Evolutionary conservation across 2,888 invertebrate species (phyloP).

Genomic region (Ethmia dodecea): DNA sequence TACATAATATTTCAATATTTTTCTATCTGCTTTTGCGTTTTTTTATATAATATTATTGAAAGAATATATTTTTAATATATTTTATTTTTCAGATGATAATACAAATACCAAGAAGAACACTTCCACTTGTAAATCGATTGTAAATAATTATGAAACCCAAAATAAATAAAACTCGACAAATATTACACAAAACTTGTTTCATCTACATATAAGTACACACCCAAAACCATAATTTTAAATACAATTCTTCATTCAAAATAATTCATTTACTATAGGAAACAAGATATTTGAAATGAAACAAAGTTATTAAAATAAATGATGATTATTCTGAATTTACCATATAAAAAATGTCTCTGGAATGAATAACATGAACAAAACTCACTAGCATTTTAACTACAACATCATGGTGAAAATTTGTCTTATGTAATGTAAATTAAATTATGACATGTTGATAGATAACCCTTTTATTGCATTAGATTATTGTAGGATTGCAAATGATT

Average conservation of each 20-base stretch:
- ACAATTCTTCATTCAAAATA: constrained; percentile 1
- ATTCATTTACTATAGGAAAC: neutral
- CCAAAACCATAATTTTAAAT: constrained; percentile 9
- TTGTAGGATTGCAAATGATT: too few relatives aligned
- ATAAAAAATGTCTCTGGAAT: constrained; percentile 32
- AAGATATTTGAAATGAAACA: constrained; percentile 6
- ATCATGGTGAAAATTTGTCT: too few relatives aligned
- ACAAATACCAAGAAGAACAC: constrained; percentile 7
- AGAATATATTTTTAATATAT: constrained; percentile 9
- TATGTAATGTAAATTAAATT: too few relatives aligned
- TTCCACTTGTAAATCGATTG: constrained; percentile 8
- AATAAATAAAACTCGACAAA: constrained; percentile 7
- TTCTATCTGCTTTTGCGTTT: too few relatives aligned
- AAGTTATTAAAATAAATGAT: constrained; percentile 6
- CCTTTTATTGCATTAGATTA: too few relatives aligned
- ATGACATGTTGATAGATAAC: too few relatives aligned
- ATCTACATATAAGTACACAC: constrained; percentile 1
- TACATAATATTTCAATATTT: too few relatives aligned
- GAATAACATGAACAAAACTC: constrained; percentile 25
- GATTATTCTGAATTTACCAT: constrained; percentile 34
- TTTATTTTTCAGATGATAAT: constrained; percentile 13
- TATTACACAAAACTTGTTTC: constrained; percentile 5
- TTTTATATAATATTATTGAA: neutral
- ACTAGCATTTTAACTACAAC: constrained; percentile 9
- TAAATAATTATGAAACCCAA: constrained; percentile 7